Evolutionary conservation across 1,140 invertebrate species (phyloP).

Genomic region (Megalonaias nervosa): DNA sequence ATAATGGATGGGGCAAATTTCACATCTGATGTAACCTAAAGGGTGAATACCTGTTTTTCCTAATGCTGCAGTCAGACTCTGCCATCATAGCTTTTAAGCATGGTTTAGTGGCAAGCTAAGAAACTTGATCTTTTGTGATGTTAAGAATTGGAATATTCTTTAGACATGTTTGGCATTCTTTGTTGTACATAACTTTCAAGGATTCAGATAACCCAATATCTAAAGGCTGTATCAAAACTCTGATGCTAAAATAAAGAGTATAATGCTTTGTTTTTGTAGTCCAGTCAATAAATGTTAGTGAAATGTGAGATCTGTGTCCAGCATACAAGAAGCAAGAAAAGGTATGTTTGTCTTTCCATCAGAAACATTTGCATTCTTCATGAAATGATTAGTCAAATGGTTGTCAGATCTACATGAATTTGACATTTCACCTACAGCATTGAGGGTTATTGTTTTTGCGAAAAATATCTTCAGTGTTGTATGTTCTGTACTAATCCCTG

Average conservation of each 20-base stretch:
- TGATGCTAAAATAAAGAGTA: slow-evolving; percentile 17
- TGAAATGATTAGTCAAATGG: slow-evolving; percentile 16
- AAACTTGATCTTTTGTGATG: no score
- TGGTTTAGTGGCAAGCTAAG: no score
- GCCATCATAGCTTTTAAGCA: no score
- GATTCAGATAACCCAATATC: slow-evolving; percentile 5
- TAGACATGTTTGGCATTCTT: no score
- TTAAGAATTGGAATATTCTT: no score
- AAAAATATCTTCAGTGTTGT: slow-evolving; percentile 33
- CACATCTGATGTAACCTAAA: no score
- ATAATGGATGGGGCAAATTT: no score
- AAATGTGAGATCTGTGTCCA: slow-evolving; percentile 17
- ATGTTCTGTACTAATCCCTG: slow-evolving; percentile 67
- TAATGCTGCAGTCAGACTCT: no score
- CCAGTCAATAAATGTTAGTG: slow-evolving; percentile 12
- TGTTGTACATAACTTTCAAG: slow-evolving; percentile 8
- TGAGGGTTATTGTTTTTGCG: slow-evolving; percentile 35
- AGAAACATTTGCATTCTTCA: slow-evolving; percentile 3
- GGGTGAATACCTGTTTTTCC: no score
- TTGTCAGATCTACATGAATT: slow-evolving; percentile 14
- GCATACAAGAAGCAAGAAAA: background rate
- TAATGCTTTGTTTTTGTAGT: slow-evolving; percentile 4
- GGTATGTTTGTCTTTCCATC: background rate
- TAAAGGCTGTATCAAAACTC: slow-evolving; percentile 3
- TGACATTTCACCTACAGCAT: background rate